Evolutionary conservation across 2,113 vertebrate species (phyloP), one percentile per base, ranked within the genome.

Genomic region (Acinonyx jubatus): DNA sequence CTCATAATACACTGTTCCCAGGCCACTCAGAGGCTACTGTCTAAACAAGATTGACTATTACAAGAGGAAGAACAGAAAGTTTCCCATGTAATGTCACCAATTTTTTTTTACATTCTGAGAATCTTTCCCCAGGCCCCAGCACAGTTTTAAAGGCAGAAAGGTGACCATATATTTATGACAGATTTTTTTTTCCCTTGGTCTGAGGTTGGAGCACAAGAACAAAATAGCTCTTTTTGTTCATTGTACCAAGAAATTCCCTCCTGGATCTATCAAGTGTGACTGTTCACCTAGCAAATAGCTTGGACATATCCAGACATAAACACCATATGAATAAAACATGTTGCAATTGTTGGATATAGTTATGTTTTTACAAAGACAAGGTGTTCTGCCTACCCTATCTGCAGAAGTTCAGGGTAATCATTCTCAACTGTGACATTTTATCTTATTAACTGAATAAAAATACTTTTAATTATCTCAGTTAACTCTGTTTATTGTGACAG

Each of bases 11-110:
- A 21, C 69, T 95, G 71, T 78, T 93, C 84, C 95, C 97, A 95
- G n/a, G 83, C 38, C 50, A 93, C 80, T 86, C 94, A 95, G 88
- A 98, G 95, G 92, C 96, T 97, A 96, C 98, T 98, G 97, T 98
- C 98, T 98, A 83, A 98, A 97, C 98, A 98, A 99, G 98, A 99
- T 98, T 98, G 98, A 98, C 98, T 98, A 97, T 97, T 98, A 98
- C 98, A 99, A 98, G 95, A 97, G 88, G 96, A 97, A 96, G 93
- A 96, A 94, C 96, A 95, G 95, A 97, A 78, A 91, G 3, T 93
- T 98, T 98, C 97, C 85, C 81, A 36, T 91, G 69, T 97, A 98
- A 98, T 98, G 96, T 96, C 85, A 91, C 81, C 83, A 69, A 2
- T 92, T 97, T 31, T 91, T 97, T 92, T 97, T 82, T 82, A 85